phyloP scores from a whole-genome alignment of 1,140 invertebrate species.

The Rhysida immarginata region DNA sequence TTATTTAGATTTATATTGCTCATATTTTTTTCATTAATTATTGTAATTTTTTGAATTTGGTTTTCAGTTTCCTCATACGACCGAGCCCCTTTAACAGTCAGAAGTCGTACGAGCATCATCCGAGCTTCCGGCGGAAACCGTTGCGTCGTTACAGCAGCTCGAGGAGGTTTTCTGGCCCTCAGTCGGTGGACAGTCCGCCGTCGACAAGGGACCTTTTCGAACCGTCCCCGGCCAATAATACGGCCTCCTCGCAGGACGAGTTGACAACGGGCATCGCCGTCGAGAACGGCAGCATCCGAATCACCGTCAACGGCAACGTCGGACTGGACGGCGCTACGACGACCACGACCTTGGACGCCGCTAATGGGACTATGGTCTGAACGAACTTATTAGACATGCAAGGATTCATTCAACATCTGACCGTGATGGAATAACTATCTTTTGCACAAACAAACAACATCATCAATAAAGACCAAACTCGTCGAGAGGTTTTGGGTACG shows the following conservation, averaged over 20 bases:
- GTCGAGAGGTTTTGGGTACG: too few species aligned
- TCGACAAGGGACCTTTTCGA: not conserved
- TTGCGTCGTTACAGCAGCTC: not conserved
- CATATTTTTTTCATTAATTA: not conserved
- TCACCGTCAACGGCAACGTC: conserved; percentile 1
- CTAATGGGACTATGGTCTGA: conserved; percentile 1
- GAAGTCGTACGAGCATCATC: conserved; percentile 77
- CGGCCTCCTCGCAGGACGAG: not conserved
- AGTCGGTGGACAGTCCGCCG: not conserved
- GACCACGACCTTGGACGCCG: not conserved
- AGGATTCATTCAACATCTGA: too few species aligned
- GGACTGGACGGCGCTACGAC: conserved; percentile 1
- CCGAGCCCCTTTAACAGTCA: conserved; percentile 83
- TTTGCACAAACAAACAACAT: too few species aligned
- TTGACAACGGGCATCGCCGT: not conserved
- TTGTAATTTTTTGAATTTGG: conserved; percentile 9
- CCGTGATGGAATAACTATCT: too few species aligned
- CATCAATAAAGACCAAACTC: too few species aligned
- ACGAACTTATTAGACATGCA: not conserved
- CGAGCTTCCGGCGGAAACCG: conserved; percentile 8
- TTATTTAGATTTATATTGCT: too few species aligned
- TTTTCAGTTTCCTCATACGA: conserved; percentile 62
- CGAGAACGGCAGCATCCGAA: conserved; percentile 9
- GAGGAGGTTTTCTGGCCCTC: not conserved
- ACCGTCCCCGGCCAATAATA: not conserved